Evolutionary conservation across 2,797 vertebrate genomes (phyloP).

Genomic region (Bufotes viridis): DNA sequence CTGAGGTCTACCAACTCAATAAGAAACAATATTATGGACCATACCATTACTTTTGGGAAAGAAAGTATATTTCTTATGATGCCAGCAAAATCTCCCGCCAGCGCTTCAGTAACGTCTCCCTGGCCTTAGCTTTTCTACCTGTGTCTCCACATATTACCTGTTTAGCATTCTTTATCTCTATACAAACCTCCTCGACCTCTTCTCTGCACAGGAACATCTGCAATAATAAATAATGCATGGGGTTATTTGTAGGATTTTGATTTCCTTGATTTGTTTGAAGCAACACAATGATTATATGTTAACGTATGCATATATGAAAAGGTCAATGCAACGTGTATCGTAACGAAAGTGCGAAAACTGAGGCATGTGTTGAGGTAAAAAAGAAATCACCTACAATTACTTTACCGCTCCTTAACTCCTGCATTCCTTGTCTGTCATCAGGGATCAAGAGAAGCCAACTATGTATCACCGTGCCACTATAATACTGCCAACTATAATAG

Average conservation of each 20-base stretch:
- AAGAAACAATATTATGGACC: too few species aligned
- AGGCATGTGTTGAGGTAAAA: not conserved
- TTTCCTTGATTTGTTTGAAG: conserved; percentile 33
- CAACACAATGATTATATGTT: conserved; percentile 39
- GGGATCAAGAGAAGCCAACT: not conserved
- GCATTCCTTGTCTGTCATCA: not conserved
- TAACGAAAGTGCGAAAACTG: not conserved
- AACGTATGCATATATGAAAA: conserved; percentile 42
- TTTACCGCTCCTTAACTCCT: not conserved
- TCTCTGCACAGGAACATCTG: conserved; percentile 5
- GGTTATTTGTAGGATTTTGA: conserved; percentile 36
- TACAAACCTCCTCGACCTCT: too few species aligned
- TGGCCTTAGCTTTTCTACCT: too few species aligned
- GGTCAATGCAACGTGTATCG: conserved; percentile 25
- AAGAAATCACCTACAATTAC: not conserved
- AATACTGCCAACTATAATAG: too few species aligned
- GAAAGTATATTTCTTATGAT: too few species aligned
- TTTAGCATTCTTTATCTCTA: not conserved
- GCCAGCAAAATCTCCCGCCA: too few species aligned
- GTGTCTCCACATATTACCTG: not conserved
- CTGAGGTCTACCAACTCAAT: too few species aligned
- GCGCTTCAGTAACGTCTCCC: not conserved
- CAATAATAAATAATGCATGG: conserved; percentile 35
- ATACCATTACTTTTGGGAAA: too few species aligned
- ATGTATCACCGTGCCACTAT: too few species aligned